Percentiles rank a stretch among this genome's conserved stretches.
Conservation (phyloP, 2,113 vertebrate species). For the Zosterops pallidus region DNA sequence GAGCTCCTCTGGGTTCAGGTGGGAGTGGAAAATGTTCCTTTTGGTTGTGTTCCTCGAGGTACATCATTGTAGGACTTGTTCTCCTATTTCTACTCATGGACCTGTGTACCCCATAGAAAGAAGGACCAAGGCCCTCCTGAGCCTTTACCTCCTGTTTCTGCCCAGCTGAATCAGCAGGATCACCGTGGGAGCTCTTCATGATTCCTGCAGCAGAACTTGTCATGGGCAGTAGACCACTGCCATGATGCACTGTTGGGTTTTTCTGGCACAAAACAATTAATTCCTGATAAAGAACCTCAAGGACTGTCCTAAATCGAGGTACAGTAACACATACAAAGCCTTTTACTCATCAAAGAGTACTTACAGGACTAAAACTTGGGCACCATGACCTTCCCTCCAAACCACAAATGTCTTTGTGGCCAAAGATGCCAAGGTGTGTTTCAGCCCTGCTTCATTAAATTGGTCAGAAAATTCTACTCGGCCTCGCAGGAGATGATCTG, state of each 20-base stretch:
- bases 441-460: not conserved
- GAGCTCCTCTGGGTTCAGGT: not conserved
- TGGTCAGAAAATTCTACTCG: not conserved
- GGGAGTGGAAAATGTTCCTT: not conserved
- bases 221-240: not conserved
- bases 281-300: not conserved
- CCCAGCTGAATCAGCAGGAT: not conserved
- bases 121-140: too few relatives aligned
- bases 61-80: not conserved
- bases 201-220: not conserved
- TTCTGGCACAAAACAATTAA: not conserved
- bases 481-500: not conserved
- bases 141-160: fast-evolving
- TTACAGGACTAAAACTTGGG: not conserved
- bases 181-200: not conserved
- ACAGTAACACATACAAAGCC: fast-evolving
- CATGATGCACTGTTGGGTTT: not conserved
- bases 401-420: not conserved
- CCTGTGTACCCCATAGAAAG: not conserved
- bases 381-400: not conserved
- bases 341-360: not conserved
- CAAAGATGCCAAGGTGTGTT: not conserved
- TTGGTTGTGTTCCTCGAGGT: not conserved
- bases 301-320: not conserved
- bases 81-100: fast-evolving